Conservation (phyloP, 2,888 invertebrate species). For the Esperia sulphurella region DNA sequence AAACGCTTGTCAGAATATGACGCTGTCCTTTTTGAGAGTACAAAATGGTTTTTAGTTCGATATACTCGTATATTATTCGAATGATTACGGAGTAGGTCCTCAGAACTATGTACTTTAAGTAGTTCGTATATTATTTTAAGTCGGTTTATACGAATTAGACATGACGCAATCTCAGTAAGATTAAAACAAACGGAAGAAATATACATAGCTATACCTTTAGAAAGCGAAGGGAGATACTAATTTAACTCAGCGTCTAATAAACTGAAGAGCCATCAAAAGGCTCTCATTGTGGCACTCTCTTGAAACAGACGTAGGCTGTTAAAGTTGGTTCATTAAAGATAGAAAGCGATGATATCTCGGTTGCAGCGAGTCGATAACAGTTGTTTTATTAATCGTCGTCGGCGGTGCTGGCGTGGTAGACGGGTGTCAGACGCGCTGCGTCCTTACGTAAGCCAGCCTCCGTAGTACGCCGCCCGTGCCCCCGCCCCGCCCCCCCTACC, state of each 20-base stretch:
- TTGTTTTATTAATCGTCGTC: slow-evolving; percentile 71
- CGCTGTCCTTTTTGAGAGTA: no score
- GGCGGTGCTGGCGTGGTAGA: slow-evolving; percentile 45
- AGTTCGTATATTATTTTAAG: no score
- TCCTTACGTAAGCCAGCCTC: slow-evolving; percentile 71
- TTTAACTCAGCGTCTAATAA: slow-evolving; percentile 16
- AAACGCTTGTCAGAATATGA: no score
- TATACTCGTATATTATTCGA: no score
- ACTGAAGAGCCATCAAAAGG: slow-evolving; percentile 16
- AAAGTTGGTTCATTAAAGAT: slow-evolving; percentile 52
- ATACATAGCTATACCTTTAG: slow-evolving; percentile 2
- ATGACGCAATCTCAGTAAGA: background rate
- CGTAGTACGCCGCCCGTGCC: slow-evolving; percentile 44
- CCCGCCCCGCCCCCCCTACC: slow-evolving; percentile 15
- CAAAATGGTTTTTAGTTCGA: no score
- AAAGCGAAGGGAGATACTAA: slow-evolving; percentile 10
- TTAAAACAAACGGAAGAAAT: slow-evolving; percentile 8
- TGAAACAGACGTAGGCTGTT: slow-evolving; percentile 18
- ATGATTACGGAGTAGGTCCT: no score
- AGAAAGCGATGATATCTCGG: slow-evolving; percentile 46
- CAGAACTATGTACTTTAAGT: no score
- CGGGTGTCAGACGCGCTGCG: slow-evolving; percentile 68
- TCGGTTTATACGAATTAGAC: no score
- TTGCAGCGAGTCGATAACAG: slow-evolving; percentile 52
- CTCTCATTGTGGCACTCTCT: slow-evolving; percentile 17